A percentile compares a stretch with the other conserved stretches of the same genome.
Conservation (phyloP, 2,888 invertebrate species). For the Drosophila austrosaltans region DNA sequence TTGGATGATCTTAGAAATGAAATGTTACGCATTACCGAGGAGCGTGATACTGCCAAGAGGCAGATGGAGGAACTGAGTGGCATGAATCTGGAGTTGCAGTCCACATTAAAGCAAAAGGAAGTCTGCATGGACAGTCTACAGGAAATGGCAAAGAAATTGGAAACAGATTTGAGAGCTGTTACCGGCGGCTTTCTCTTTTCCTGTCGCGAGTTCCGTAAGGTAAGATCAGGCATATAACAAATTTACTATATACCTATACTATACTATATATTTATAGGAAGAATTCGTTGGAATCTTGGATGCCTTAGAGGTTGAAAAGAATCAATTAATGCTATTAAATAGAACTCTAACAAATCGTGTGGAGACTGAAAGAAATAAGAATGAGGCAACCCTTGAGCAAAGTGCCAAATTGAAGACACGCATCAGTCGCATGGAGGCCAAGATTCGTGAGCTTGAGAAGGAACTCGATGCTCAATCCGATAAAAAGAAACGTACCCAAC, state of each 20-base stretch:
- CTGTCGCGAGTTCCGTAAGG: conserved; percentile 82
- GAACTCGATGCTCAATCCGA: conserved; percentile 76
- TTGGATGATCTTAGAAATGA: conserved; percentile 73
- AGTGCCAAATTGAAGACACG: conserved; percentile 77
- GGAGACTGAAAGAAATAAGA: conserved; percentile 70
- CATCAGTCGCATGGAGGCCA: conserved; percentile 78
- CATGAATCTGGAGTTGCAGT: conserved; percentile 74
- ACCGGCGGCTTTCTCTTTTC: conserved; percentile 82
- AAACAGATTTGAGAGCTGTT: conserved; percentile 78
- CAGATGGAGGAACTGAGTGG: conserved; percentile 70
- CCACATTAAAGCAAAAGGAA: conserved; percentile 64
- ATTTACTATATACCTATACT: neutral
- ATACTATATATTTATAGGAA: conserved; percentile 61
- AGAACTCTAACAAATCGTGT: conserved; percentile 71
- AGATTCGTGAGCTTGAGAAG: conserved; percentile 80
- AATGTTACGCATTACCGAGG: conserved; percentile 56
- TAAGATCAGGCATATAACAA: conserved; percentile 27
- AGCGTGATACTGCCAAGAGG: conserved; percentile 61
- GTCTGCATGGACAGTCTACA: conserved; percentile 62
- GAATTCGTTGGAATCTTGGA: conserved; percentile 81
- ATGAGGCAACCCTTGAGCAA: conserved; percentile 67
- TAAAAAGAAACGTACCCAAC: conserved; percentile 80
- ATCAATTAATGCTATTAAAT: conserved; percentile 70
- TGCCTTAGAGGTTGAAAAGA: conserved; percentile 81
- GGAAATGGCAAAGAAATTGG: conserved; percentile 68